Evolutionary conservation across 1,140 invertebrate species (phyloP), one percentile per base, ranked within the genome.

Genomic region (Brachionus koreanus): DNA sequence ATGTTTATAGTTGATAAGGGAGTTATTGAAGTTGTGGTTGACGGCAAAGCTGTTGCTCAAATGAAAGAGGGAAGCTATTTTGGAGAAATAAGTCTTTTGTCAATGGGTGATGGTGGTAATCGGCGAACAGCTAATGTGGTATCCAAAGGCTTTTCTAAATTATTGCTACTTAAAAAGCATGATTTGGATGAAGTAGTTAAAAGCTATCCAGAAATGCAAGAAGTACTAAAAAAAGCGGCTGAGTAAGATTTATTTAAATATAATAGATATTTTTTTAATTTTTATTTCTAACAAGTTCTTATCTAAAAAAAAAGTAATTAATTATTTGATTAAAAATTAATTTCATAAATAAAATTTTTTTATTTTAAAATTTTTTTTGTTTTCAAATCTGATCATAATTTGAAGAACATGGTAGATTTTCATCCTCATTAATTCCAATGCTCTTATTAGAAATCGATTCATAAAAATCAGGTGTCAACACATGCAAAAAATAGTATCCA

Each of bases 1-100:
- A 98, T 98, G 96, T 98, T 97, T 86, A 98, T 98, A 82, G 92
- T 98, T 1, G 94, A 94, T 87, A 92, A 92, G 43, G 96, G 96
- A 0, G 91, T 94, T 84, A 93, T 96, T 49, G 91, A 93, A 85
- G 95, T 95, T 1, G 87, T 90, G 13, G 88, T 93, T 0, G 92
- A 91, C 61, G 90, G 91, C 82, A 91, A 92, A 65, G 92, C 97
- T 0, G 88, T 98, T 37, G 95, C 94, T 7, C 95, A 93, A 0
- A 88, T 98, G 0, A 90, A 91, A 0, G 93, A 96, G 88, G 95
- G 96, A 10, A 93, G 93, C 4, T 95, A 97, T 0, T 98, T 98
- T 88, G 96, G 96, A 0, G 96, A 98, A 89, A 96, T 98, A 74
- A 91, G 94, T 88, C 88, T 97, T 35, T 87, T 98, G 43, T 94